Base-by-base conservation (phyloP, 2,888 invertebrate species). In the Lamproptera curius region DNA sequence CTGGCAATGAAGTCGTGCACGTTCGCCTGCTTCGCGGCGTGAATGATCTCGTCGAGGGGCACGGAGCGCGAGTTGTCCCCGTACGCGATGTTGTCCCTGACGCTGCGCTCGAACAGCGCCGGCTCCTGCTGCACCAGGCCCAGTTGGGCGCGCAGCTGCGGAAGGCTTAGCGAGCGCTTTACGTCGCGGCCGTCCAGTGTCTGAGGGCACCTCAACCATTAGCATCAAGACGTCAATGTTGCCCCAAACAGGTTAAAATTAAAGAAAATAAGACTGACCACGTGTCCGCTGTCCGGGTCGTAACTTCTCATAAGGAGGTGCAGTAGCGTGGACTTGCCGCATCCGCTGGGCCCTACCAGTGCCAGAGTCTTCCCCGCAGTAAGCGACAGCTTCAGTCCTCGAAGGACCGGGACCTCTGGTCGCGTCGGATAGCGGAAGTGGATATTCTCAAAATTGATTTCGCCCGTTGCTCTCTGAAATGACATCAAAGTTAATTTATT, bases 81-180 rank as follows among this genome's bases (percentile, higher is more conserved):
- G 73, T 96, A 96, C 0, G 94, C 93, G 65, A 97, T 96, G 76
- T 97, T 97, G 62, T 96, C 95, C 0, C 91, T 90, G 42, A 97
- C 92, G 44, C 91, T 92, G 48, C 93, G 89, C 65, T 93, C 93
- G 82, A 97, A 96, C 20, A 97, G 89, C 2, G 92, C 91, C 0
- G 95, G 96, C 66, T 97, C 96, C 76, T 97, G 97, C 10, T 93
- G 93, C 6, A 97, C 92, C 16, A 96, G 89, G 0, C 94, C 95
- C 44, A 96, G 83, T 67, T 93, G 92, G 9, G 90, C 82, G 39
- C 97, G 89, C 23, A 95, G 78, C 55, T 88, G 89, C 0, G 85
- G 72, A n/a, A 95, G 75, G 13, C 94, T 89, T 28, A 95, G 77
- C 8, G 77, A 71, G 0, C 76, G 82, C 33, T 80, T 78, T 17